Conservation (phyloP, 2,797 vertebrate genomes). For the Esox masquinongy region DNA sequence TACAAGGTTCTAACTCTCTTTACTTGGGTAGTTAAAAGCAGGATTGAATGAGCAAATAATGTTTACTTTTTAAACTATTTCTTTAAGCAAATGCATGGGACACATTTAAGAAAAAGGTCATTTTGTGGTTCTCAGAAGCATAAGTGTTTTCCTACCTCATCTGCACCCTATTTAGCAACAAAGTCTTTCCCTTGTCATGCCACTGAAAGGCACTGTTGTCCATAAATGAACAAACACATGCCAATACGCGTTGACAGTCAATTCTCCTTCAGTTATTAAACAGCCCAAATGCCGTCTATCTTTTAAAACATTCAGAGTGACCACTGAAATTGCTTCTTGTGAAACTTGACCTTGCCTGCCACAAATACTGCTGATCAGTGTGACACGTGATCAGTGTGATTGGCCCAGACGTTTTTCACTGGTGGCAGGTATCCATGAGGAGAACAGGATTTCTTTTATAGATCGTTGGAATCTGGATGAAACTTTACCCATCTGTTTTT, state of each 20-base stretch:
- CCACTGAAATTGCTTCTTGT: background rate
- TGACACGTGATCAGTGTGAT: too few relatives aligned
- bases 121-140: background rate
- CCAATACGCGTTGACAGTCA: background rate
- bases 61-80: background rate
- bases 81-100: background rate
- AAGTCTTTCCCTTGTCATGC: conserved; percentile 32
- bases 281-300: background rate
- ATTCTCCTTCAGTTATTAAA: conserved; percentile 9
- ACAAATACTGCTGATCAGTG: too few relatives aligned
- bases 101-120: background rate
- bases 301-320: background rate
- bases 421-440: background rate
- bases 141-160: background rate
- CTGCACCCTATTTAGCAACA: background rate
- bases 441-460: background rate
- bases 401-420: background rate
- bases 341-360: background rate
- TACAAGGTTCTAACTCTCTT: too few relatives aligned
- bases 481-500: too few relatives aligned
- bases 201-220: conserved; percentile 72
- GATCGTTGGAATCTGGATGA: background rate
- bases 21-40: too few relatives aligned
- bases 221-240: conserved; percentile 34
- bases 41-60: too few relatives aligned